phyloP scores from a whole-genome alignment of 64 coral and sea anemone genomes.

The Hydrozoanthus tunicans region DNA sequence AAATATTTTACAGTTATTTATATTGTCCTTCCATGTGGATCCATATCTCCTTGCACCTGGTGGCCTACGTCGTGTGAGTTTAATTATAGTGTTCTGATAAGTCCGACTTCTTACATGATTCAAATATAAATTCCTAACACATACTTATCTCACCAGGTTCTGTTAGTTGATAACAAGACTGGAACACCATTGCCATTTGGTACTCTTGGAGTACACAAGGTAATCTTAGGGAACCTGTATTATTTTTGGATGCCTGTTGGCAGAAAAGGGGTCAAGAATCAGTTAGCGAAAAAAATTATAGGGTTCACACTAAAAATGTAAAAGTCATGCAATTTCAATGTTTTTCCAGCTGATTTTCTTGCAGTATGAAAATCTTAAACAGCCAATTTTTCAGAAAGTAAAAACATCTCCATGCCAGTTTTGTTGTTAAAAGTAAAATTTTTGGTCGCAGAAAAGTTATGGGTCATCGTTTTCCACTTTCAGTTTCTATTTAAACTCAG shows the following conservation, averaged over 20 bases:
- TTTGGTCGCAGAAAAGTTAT: not conserved
- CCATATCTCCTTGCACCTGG: no score
- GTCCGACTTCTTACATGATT: not conserved
- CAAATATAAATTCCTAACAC: no score
- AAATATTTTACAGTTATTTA: no score
- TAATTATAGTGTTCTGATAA: not conserved
- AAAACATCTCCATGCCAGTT: not conserved
- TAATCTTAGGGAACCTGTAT: not conserved
- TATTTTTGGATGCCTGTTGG: not conserved
- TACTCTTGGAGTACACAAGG: slow-evolving; percentile 96
- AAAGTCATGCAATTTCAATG: not conserved
- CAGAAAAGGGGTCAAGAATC: not conserved
- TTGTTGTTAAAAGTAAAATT: not conserved
- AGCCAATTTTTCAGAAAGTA: not conserved
- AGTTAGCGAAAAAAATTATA: slow-evolving; percentile 1
- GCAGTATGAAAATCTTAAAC: not conserved
- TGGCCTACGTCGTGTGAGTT: no score
- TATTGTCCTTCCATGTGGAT: not conserved
- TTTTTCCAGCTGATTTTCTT: slow-evolving; percentile 1
- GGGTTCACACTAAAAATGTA: not conserved
- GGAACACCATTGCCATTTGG: slow-evolving; percentile 93
- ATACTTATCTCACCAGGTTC: slow-evolving; percentile 62
- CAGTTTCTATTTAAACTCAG: not conserved
- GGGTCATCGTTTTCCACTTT: not conserved
- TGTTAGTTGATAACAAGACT: slow-evolving; percentile 95